These are phyloP conservation scores for Rynchops niger DNA, from an alignment of 2,113 vertebrate species.

Conservation along the genomic window DNA sequence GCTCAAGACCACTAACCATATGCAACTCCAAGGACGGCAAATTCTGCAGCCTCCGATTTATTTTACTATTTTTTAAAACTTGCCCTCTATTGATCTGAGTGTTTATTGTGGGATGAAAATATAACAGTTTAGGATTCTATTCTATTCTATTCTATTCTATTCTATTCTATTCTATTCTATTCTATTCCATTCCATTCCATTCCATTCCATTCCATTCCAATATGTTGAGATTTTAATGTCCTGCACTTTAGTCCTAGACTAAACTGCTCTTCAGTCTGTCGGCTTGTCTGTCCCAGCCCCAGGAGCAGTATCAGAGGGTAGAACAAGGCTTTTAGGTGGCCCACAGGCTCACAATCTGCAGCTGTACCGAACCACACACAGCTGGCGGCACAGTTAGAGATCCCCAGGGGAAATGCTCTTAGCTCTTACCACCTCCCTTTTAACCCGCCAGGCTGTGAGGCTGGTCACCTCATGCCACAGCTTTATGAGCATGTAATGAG, in stretches of 20 bases:
- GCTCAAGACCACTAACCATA: neutral
- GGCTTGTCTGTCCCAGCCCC: neutral
- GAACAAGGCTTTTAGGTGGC: neutral
- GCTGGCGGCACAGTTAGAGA: neutral
- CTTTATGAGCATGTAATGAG: neutral
- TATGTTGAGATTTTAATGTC: neutral
- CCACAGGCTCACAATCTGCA: neutral
- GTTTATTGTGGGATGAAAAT: neutral
- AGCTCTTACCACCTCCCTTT: neutral
- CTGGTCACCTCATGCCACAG: neutral
- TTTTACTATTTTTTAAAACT: neutral
- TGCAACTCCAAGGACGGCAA: neutral
- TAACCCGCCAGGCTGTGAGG: neutral
- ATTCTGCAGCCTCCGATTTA: neutral
- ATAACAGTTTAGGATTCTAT: neutral
- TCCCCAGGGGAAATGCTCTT: neutral
- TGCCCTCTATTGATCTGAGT: neutral
- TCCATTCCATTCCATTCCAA: neutral
- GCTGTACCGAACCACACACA: neutral
- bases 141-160: neutral
- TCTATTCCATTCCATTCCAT: neutral
- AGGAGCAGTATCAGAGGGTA: neutral
- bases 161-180: neutral
- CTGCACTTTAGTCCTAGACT: neutral
- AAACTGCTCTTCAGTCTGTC: neutral